These are phyloP conservation scores for Mesorhabditis belari DNA, from an alignment of 2,888 invertebrate genomes.

Conservation along the genomic window DNA sequence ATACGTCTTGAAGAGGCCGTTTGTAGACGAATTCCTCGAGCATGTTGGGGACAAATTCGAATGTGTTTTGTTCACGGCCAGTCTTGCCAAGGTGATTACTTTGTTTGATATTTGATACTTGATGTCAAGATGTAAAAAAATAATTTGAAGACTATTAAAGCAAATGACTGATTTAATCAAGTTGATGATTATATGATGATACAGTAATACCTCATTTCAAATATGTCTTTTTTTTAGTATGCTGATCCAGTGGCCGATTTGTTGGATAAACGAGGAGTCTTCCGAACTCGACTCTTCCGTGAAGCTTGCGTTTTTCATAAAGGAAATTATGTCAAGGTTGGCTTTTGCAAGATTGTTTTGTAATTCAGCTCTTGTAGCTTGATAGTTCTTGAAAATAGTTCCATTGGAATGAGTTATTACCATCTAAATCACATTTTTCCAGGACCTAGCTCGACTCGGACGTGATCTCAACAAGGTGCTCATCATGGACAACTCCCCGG, in stretches of 20 bases:
- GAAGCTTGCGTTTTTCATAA: conserved; percentile 99
- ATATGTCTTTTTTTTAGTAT: conserved; percentile 64
- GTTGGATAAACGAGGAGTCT: conserved; percentile 90
- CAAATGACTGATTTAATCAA: no score
- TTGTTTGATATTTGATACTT: background rate
- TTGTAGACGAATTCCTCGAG: conserved; percentile 95
- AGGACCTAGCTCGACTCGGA: conserved; percentile 91
- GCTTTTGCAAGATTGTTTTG: conserved; percentile 4
- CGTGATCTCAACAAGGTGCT: conserved; percentile 90
- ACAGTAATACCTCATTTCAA: background rate
- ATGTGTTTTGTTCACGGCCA: conserved; percentile 97
- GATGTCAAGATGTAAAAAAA: background rate
- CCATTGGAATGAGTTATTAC: background rate
- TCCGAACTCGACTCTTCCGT: conserved; percentile 76
- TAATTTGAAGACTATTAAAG: no score
- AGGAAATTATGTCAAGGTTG: conserved; percentile 91
- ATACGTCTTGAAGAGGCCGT: conserved; percentile 96
- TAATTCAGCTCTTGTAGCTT: background rate
- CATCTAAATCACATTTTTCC: conserved; percentile 16
- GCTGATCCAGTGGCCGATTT: conserved; percentile 99
- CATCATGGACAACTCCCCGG: conserved; percentile 98
- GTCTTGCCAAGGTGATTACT: conserved; percentile 81
- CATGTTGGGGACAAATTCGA: conserved; percentile 97
- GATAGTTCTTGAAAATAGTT: background rate
- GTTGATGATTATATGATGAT: conserved; percentile 1